Conservation (phyloP, 2,888 invertebrate species). For the Microctonus brassicae region DNA sequence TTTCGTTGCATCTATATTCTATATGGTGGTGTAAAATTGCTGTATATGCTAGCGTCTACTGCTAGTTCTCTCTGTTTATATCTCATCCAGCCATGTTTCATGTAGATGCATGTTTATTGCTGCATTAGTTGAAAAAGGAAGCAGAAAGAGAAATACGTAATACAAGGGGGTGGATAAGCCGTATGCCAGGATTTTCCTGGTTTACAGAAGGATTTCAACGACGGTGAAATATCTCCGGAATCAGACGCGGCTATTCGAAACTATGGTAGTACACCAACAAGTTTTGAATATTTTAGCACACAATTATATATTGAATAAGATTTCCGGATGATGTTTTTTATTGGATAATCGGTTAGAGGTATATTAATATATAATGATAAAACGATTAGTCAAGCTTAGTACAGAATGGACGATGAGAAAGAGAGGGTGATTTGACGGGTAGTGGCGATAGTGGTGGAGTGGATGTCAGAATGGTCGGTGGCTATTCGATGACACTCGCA, state of each 20-base stretch:
- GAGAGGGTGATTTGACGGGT: background rate
- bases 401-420: background rate
- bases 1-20: background rate
- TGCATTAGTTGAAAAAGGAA: slow-evolving; percentile 51
- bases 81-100: slow-evolving; percentile 44
- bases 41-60: background rate
- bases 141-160: slow-evolving; percentile 20
- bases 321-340: background rate
- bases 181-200: slow-evolving; percentile 55
- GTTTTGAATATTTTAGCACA: background rate
- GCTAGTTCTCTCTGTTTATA: slow-evolving; percentile 32
- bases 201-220: slow-evolving; percentile 57
- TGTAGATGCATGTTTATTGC: slow-evolving; percentile 64
- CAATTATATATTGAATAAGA: background rate
- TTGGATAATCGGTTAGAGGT: slow-evolving; percentile 32
- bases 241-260: slow-evolving; percentile 26
- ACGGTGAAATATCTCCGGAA: slow-evolving; percentile 51
- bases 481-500: slow-evolving; percentile 64
- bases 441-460: background rate
- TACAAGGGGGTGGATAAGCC: slow-evolving; percentile 40
- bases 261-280: background rate
- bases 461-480: slow-evolving; percentile 25
- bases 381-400: slow-evolving; percentile 65
- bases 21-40: background rate
- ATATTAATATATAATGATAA: slow-evolving; percentile 66